Base-by-base conservation (phyloP, 2,888 invertebrate species). In the Sthenelais limicola region DNA sequence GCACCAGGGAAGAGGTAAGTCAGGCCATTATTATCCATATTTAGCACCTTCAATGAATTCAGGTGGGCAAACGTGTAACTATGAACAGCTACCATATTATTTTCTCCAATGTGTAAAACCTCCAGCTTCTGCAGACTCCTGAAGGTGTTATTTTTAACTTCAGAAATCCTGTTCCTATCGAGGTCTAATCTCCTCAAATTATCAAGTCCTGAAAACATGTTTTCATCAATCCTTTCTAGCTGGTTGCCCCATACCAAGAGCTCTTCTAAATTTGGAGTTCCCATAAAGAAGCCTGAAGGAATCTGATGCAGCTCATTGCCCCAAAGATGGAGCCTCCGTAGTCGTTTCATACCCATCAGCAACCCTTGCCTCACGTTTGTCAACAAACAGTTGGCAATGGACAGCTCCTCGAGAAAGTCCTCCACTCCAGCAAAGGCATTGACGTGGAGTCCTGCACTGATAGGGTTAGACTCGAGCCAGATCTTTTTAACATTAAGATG, bases 191-290 rank as follows among this genome's bases (percentile, higher is more conserved):
- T 49, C 9, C 51, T 43, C 54, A 79, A 71, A 21, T 74, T 73
- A 67, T 74, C 68, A 21, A 79, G 71, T 1, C 79, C 77, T 26
- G 69, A 51, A 48, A 79, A 76, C 48, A 74, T 75, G 43, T 73
- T 48, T 4, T 62, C 72, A 24, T 79, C 72, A 21, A 79, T 43
- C 21, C 51, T 43, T 28, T 68, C 56, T 15, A 79, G 74, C 21
- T 47, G 33, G 71, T 79, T 79, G 4, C 77, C 79, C 79, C 79
- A 79, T 32, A 79, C 52, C 35, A 67, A 49, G 12, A 79, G 68
- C 48, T 78, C 78, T 12, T 49, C 35, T 24, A 79, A 48, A 5
- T 75, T 54, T 0, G 21, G 33, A 1, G 74, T 67, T 47, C 73
- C 70, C 33, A 71, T 48, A 66, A 79, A 79, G 49, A 77, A 74